Evolutionary conservation across 1,140 invertebrate genomes (phyloP), one percentile per base, ranked within the genome.

Genomic region (Pectinophora gossypiella): DNA sequence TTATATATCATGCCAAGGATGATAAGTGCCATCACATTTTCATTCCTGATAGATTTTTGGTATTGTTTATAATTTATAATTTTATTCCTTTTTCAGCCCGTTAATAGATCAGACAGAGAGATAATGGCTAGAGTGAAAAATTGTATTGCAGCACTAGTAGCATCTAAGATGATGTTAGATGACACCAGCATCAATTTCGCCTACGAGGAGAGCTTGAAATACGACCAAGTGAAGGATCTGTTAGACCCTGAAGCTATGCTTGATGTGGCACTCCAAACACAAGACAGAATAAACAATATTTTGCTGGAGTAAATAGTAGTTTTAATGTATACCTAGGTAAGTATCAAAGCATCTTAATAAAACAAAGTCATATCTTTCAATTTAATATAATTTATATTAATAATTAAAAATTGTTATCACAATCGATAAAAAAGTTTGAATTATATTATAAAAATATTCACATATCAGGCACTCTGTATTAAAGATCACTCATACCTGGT

Each of bases 121-220:
- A 92, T 93, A 18, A 97, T 99, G 68, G 93, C 94, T 0, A 89
- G 98, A 51, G 76, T 99, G 2, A 91, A 95, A 38, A 99, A 99
- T 78, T 98, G 96, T 75, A 94, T 99, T 52, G 76, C 95, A 23
- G 93, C 95, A 2, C 85, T 99, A 19, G 93, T 95, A 1, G 91
- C 94, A 19, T 94, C 94, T 51, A 95, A 96, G 66, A 94, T 99
- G 76, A 93, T 96, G 86, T 81, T 99, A 2, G 98, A 94, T 72
- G 97, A 99, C 71, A 98, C 96, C 1, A 97, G 95, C 68, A 95
- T 99, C 16, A 90, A 94, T 44, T 96, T 95, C 76, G 96, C 97
- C 1, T 99, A 93, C 84, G 97, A 99, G 68, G 95, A 95, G 64
- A 98, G 97, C 13, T 73, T 91, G 1, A 95, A 95, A 77, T 98